Evolutionary conservation across 2,888 invertebrate genomes (phyloP).

Genomic region (Callinectes sapidus): DNA sequence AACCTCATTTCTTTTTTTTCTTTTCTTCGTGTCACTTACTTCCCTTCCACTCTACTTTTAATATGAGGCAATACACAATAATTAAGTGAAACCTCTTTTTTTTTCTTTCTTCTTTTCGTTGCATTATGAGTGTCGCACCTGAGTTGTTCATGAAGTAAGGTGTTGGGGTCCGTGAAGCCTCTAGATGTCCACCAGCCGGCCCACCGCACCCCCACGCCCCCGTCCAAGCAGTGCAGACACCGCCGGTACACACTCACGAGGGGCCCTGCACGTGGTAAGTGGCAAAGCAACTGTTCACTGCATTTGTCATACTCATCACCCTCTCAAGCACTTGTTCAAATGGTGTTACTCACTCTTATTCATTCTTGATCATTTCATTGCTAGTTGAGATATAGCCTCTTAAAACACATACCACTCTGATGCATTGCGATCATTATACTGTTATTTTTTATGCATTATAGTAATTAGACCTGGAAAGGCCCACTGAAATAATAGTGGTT

Average conservation of each 20-base stretch:
- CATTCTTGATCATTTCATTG: neutral
- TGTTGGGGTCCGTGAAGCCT: neutral
- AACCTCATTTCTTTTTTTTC: too few relatives aligned
- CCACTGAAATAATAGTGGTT: too few relatives aligned
- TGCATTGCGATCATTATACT: too few relatives aligned
- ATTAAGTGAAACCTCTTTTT: too few relatives aligned
- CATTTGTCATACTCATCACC: neutral
- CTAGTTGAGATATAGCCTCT: neutral
- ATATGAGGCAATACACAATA: too few relatives aligned
- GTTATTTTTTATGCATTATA: too few relatives aligned
- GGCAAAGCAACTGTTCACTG: neutral
- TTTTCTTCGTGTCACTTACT: too few relatives aligned
- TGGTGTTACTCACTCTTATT: neutral
- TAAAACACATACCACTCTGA: neutral
- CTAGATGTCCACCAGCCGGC: slow-evolving; percentile 5
- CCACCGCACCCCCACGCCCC: slow-evolving; percentile 2
- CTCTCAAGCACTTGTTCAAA: neutral
- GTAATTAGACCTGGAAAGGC: too few relatives aligned
- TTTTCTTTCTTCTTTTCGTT: too few relatives aligned
- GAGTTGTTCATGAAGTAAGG: slow-evolving; percentile 3
- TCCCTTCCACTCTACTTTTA: too few relatives aligned
- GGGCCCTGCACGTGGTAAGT: neutral
- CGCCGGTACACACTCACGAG: slow-evolving; percentile 40
- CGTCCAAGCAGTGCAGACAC: slow-evolving; percentile 42
- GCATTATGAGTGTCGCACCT: neutral